These are phyloP conservation scores for Leuciscus waleckii DNA, from an alignment of 2,797 vertebrate species.

Conservation along the genomic window DNA sequence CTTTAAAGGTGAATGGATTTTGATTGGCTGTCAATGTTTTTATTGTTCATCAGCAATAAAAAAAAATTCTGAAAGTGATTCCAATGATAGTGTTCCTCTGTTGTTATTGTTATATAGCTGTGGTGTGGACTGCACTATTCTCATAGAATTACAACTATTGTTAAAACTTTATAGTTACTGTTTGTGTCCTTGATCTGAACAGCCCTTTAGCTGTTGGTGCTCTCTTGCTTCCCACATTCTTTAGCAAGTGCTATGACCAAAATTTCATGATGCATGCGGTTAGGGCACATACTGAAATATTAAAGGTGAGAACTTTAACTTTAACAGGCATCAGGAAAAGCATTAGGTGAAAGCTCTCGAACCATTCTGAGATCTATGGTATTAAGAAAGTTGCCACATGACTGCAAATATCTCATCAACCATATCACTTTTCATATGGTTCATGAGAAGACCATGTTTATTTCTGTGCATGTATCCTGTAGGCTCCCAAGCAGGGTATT, in stretches of 20 bases:
- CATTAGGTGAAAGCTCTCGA: not conserved
- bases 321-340: not conserved
- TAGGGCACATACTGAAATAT: not conserved
- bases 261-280: not conserved
- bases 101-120: not conserved
- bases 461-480: constrained; percentile 53
- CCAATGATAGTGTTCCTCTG: not conserved
- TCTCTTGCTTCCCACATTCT: not conserved
- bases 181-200: not conserved
- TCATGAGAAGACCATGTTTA: constrained; percentile 55
- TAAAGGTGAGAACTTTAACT: not conserved
- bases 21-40: not conserved
- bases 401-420: constrained; percentile 41
- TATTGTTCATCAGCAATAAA: not conserved
- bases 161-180: not conserved
- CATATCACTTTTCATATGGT: constrained; percentile 43
- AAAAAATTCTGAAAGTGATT: not conserved
- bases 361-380: not conserved
- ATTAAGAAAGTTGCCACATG: constrained; percentile 34
- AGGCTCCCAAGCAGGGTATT: constrained; percentile 42
- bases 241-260: not conserved
- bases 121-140: not conserved
- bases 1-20: not conserved
- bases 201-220: not conserved
- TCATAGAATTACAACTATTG: not conserved